Percentiles rank a stretch among this genome's conserved stretches.
Conservation (phyloP, 2,797 vertebrate genomes). For the Amblyopsis hoosieri region DNA sequence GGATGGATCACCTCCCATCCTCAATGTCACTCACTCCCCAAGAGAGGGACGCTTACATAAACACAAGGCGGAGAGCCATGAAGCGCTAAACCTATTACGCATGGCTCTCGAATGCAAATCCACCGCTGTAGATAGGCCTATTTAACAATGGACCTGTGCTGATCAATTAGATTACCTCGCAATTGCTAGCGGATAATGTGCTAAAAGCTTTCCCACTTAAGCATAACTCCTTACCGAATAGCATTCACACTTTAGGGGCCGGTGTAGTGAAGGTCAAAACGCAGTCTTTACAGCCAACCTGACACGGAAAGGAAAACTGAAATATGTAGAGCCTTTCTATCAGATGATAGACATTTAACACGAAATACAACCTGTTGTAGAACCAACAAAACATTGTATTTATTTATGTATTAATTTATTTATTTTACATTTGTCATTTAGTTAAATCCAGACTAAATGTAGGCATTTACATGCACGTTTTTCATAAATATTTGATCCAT, state of each 20-base stretch:
- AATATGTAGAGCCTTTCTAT: too few species aligned
- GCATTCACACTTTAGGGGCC: slow-evolving; percentile 89
- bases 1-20: slow-evolving; percentile 64
- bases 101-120: slow-evolving; percentile 86
- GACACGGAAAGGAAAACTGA: too few species aligned
- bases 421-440: too few species aligned
- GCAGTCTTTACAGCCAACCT: slow-evolving; percentile 59
- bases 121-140: slow-evolving; percentile 73
- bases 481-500: too few species aligned
- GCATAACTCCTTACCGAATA: slow-evolving; percentile 85
- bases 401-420: too few species aligned
- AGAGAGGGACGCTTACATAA: slow-evolving; percentile 57
- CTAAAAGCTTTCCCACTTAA: slow-evolving; percentile 93
- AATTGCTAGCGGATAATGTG: slow-evolving; percentile 93
- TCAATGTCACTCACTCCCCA: slow-evolving; percentile 84
- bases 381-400: too few species aligned
- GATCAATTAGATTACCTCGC: slow-evolving; percentile 87
- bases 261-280: slow-evolving; percentile 37
- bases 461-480: too few species aligned
- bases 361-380: too few species aligned
- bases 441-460: too few species aligned
- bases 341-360: too few species aligned
- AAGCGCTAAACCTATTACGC: slow-evolving; percentile 86
- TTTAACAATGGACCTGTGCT: slow-evolving; percentile 87
- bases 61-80: slow-evolving; percentile 65